Evolutionary conservation across 2,888 invertebrate genomes (phyloP), one percentile per base, ranked within the genome.

Genomic region (Nomada lathburiana): DNA sequence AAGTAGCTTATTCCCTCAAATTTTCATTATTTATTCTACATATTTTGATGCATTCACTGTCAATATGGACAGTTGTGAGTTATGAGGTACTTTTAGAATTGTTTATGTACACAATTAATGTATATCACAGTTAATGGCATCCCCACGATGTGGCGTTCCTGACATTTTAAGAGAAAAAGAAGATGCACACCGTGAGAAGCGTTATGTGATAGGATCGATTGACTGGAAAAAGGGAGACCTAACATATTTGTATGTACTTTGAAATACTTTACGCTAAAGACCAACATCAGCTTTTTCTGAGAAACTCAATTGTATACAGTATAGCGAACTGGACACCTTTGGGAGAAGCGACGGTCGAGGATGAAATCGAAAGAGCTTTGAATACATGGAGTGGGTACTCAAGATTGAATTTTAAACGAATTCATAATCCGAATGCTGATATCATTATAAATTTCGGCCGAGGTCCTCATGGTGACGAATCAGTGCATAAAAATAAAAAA

Each of bases 141-240:
- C 73, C 16, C 78, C 78, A 13, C 63, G 78, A 23, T 79, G 78
- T 3, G 78, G 78, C 5, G 42, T 79, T 23, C 23, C 68, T 7
- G 78, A 79, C 18, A 59, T 79, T n/a, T 42, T 64, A 42, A 62
- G 73, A 18, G 36, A 59, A 18, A 63, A 26, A 9, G 42, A 65
- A 52, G 47, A 67, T 20, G 23, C 52, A 16, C 42, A 44, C 23
- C 73, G 57, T n/a, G 26, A 59, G n/a, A 68, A 68, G 55, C 78
- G 68, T 47, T 36, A 68, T 16, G 1, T 55, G 36, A 68, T 63
- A 44, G 36, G 44, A 26, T 64, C 57, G 3, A 2, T 29, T 16
- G 20, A 26, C 13, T 64, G 53, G 23, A 57, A 44, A 47, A 78
- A 59, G 55, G 23, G 20, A 53, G 44, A 62, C 4, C 63, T 44